phyloP scores from a whole-genome alignment of 2,113 vertebrate species.

The Halcyon malimbica region DNA sequence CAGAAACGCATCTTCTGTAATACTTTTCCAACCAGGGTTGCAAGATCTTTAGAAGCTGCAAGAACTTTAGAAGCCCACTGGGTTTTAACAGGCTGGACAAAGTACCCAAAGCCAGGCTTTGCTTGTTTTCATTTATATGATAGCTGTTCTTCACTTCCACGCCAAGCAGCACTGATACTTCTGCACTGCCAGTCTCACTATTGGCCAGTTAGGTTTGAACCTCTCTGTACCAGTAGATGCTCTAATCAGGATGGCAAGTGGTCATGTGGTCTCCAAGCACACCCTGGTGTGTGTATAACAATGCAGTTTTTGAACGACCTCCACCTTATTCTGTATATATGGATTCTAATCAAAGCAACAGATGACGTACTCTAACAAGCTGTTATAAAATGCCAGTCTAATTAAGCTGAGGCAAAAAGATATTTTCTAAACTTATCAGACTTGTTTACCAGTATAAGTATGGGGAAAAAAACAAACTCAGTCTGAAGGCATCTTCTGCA shows the following conservation, averaged over 20 bases:
- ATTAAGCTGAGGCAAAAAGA: background rate
- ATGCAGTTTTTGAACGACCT: conserved; percentile 14
- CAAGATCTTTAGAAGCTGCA: background rate
- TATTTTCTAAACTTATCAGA: conserved; percentile 2
- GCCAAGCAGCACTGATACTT: background rate
- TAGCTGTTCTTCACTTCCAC: background rate
- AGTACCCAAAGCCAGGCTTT: background rate
- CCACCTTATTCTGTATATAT: background rate
- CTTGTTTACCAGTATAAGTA: background rate
- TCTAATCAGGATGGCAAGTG: background rate
- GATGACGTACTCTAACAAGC: background rate
- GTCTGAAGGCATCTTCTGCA: background rate
- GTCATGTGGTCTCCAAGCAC: background rate
- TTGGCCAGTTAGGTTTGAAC: background rate
- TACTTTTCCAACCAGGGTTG: background rate
- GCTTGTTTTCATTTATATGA: background rate
- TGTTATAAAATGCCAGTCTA: conserved; percentile 8
- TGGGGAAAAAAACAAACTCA: background rate
- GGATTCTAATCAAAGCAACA: background rate
- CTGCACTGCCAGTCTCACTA: background rate
- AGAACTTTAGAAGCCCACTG: background rate
- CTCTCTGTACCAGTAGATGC: background rate
- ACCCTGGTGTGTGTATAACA: background rate
- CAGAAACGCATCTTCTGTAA: accelerated
- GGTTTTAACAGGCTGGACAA: background rate